Conservation (phyloP, 2,888 invertebrate species). For the Molanna angustata region DNA sequence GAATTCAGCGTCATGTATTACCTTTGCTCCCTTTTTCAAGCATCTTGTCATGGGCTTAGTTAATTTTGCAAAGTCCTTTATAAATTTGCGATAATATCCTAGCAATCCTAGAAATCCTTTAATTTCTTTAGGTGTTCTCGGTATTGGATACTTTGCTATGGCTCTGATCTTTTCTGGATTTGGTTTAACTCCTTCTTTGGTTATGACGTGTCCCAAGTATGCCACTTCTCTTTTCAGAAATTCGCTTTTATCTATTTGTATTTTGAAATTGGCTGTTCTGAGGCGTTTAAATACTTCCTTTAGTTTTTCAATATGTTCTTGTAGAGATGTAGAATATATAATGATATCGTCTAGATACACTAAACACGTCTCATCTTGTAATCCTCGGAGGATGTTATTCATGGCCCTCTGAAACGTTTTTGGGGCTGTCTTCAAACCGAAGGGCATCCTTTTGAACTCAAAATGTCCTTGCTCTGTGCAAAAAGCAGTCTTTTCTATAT, state of each 20-base stretch:
- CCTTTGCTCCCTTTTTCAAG: neutral
- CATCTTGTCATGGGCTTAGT: neutral
- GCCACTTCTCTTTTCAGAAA: slow-evolving; percentile 1
- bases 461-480: neutral
- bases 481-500: neutral
- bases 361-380: neutral
- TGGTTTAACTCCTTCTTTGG: slow-evolving; percentile 8
- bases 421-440: neutral
- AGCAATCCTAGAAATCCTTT: slow-evolving; percentile 4
- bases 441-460: slow-evolving; percentile 3
- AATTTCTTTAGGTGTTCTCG: slow-evolving; percentile 2
- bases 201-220: slow-evolving; percentile 2
- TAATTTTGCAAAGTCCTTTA: neutral
- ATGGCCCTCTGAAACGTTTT: neutral
- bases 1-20: neutral
- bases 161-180: slow-evolving; percentile 4
- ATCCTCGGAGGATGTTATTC: neutral
- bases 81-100: slow-evolving; percentile 7
- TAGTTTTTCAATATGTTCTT: neutral
- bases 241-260: slow-evolving; percentile 38
- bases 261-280: slow-evolving; percentile 36
- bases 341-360: slow-evolving; percentile 3
- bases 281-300: neutral
- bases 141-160: slow-evolving; percentile 5
- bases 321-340: neutral